Conservation (phyloP, 2,797 vertebrate genomes). For the Pseudomugil gertrudae region DNA sequence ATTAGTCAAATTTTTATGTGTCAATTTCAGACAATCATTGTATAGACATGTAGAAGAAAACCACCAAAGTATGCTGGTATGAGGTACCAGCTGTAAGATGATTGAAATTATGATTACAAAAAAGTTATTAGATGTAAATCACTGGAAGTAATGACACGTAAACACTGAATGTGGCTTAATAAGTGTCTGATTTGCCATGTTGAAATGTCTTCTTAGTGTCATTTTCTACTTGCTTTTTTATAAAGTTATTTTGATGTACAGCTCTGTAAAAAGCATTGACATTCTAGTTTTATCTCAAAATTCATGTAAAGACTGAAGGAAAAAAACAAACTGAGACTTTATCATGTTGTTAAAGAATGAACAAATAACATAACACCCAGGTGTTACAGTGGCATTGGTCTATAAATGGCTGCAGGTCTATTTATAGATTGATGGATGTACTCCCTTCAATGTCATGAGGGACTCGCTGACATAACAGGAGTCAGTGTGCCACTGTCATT, state of each 20-base stretch:
- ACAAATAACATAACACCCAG: not conserved
- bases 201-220: not conserved
- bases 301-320: not conserved
- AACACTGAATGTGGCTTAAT: not conserved
- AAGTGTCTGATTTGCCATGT: not conserved
- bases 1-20: too few relatives aligned
- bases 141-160: not conserved
- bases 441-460: constrained; percentile 60
- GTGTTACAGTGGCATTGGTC: constrained; percentile 50
- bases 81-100: not conserved
- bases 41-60: too few relatives aligned
- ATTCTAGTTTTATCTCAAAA: too few relatives aligned
- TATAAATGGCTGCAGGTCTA: constrained; percentile 69
- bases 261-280: too few relatives aligned
- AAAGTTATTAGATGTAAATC: not conserved
- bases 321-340: not conserved
- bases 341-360: too few relatives aligned
- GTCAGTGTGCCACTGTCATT: constrained; percentile 20
- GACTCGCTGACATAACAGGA: constrained; percentile 49
- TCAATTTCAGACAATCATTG: too few relatives aligned
- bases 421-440: constrained; percentile 68
- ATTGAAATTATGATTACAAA: not conserved
- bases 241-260: not conserved
- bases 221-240: not conserved
- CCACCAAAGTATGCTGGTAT: too few relatives aligned